Conservation (phyloP, 2,113 vertebrate species). For the Ctenomys sociabilis region DNA sequence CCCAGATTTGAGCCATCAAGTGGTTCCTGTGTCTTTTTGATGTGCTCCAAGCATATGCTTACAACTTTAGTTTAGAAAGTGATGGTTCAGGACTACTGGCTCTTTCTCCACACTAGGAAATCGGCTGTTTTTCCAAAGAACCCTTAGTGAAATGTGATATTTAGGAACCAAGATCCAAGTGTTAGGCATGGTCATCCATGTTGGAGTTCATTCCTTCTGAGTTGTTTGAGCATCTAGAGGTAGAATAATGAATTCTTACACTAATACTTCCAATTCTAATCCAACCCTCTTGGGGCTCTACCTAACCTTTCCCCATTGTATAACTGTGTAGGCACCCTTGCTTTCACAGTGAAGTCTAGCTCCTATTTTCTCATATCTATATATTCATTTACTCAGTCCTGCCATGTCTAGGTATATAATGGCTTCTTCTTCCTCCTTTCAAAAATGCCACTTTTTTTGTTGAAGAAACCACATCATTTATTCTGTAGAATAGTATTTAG, state of each 20-base stretch:
- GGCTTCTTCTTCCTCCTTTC: neutral
- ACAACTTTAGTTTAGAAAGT: neutral
- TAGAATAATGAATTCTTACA: neutral
- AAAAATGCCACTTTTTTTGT: neutral
- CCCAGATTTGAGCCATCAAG: neutral
- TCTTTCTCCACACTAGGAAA: neutral
- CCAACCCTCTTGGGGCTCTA: neutral
- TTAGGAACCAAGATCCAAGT: neutral
- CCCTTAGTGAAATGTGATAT: neutral
- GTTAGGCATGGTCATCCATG: neutral
- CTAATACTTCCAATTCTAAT: neutral
- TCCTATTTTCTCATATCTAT: neutral
- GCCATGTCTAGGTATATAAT: neutral
- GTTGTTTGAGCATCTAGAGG: neutral
- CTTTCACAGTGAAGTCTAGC: neutral
- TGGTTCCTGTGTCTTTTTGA: neutral
- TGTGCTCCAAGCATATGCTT: neutral
- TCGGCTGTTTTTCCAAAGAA: neutral
- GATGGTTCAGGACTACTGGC: neutral
- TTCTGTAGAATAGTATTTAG: neutral
- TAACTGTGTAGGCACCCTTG: neutral
- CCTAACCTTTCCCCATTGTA: neutral
- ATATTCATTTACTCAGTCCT: neutral
- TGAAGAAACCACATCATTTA: neutral
- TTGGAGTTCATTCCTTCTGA: neutral